These are phyloP conservation scores for Muscidifurax raptorellus DNA, from an alignment of 1,140 invertebrate species.

Conservation along the genomic window DNA sequence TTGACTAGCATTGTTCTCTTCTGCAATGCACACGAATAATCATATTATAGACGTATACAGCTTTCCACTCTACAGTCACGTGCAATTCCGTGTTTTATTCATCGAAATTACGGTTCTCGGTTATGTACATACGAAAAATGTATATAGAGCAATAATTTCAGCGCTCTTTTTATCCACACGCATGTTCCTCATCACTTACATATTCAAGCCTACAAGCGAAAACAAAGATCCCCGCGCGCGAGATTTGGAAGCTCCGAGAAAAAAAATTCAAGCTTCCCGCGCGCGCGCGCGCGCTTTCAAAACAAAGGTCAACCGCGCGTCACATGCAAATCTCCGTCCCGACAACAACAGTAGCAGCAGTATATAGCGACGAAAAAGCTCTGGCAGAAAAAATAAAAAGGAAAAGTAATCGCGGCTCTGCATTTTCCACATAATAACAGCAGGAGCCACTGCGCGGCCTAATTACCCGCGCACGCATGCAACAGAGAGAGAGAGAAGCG, in stretches of 20 bases:
- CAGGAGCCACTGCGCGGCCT: slow-evolving; percentile 39
- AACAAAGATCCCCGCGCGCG: slow-evolving; percentile 1
- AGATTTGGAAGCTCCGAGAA: neutral
- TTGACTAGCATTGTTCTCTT: neutral
- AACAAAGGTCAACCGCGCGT: slow-evolving; percentile 2
- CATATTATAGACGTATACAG: neutral
- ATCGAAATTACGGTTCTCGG: neutral
- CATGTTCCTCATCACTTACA: neutral
- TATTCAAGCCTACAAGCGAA: neutral
- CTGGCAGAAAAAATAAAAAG: slow-evolving; percentile 14
- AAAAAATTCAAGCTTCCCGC: neutral
- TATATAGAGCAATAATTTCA: too few species aligned
- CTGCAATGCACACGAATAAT: neutral
- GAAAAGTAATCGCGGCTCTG: slow-evolving; percentile 12
- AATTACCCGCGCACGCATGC: slow-evolving; percentile 50
- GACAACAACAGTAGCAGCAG: neutral
- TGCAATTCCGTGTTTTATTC: neutral
- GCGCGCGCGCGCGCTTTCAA: neutral
- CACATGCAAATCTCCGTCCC: slow-evolving; percentile 8
- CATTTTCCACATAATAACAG: slow-evolving; percentile 30
- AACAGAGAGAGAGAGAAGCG: slow-evolving; percentile 33
- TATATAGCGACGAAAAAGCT: neutral
- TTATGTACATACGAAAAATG: too few species aligned
- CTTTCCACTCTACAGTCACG: too few species aligned
- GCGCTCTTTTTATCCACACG: too few species aligned